These are phyloP conservation scores for Pyrgus malvae DNA, from an alignment of 2,888 invertebrate species.

Conservation along the genomic window DNA sequence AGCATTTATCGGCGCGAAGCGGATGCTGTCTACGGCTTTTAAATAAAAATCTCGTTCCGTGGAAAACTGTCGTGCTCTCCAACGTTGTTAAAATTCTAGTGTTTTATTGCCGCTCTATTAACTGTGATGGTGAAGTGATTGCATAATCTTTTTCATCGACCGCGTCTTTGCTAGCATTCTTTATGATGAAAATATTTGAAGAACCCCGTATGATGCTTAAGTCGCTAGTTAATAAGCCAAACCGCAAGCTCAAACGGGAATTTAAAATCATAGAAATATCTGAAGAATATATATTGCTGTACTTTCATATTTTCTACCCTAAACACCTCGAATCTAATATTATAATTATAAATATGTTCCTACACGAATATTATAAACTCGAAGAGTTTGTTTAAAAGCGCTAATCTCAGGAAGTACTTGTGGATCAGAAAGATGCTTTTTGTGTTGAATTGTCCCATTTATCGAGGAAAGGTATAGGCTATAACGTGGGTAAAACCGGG, in stretches of 20 bases:
- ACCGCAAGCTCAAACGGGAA: neutral
- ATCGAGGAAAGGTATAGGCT: no score
- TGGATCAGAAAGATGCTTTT: no score
- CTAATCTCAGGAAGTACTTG: no score
- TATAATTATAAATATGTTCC: no score
- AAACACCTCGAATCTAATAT: no score
- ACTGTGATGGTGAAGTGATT: conserved; percentile 15
- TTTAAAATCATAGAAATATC: neutral
- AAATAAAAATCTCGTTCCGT: conserved; percentile 49
- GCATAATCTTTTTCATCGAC: neutral
- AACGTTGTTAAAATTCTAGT: conserved; percentile 34
- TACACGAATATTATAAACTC: no score
- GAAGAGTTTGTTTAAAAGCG: no score
- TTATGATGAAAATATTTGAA: neutral
- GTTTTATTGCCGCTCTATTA: conserved; percentile 31
- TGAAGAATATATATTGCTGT: neutral
- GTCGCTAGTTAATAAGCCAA: neutral
- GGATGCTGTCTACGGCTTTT: conserved; percentile 56
- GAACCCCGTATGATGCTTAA: neutral
- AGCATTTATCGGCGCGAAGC: conserved; percentile 60
- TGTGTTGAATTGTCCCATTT: no score
- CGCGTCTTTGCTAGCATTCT: neutral
- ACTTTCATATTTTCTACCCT: no score
- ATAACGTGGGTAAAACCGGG: no score
- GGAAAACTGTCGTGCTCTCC: conserved; percentile 38